A percentile compares a stretch with the other conserved stretches of the same genome.
Evolutionary conservation across 2,888 invertebrate species (phyloP).

Genomic region (Cephonodes hylas): DNA sequence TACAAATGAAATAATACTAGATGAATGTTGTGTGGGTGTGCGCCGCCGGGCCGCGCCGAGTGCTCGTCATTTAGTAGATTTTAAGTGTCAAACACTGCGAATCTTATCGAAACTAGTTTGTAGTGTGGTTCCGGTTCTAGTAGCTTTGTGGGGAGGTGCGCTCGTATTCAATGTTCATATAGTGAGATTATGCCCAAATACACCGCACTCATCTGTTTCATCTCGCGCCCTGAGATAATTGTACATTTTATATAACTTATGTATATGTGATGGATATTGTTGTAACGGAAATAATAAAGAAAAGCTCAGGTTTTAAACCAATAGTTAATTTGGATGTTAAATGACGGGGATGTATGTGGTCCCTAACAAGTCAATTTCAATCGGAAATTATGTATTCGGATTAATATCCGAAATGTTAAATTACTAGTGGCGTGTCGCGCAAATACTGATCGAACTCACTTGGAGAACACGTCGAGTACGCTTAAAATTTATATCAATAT

Average conservation of each 20-base stretch:
- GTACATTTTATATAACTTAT: no score
- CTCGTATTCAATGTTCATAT: not conserved
- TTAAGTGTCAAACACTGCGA: not conserved
- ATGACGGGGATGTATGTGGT: no score
- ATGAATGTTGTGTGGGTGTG: constrained; percentile 30
- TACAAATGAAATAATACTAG: not conserved
- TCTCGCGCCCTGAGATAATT: not conserved
- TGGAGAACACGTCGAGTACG: not conserved
- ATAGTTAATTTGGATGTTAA: no score
- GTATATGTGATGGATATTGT: no score
- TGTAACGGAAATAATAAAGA: no score
- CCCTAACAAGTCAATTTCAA: no score
- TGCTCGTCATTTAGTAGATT: constrained; percentile 18
- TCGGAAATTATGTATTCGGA: no score
- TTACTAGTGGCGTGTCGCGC: not conserved
- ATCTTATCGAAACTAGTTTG: not conserved
- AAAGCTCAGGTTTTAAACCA: no score
- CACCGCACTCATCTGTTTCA: not conserved
- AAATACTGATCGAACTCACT: not conserved
- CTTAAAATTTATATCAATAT: constrained; percentile 1
- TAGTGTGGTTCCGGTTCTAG: not conserved
- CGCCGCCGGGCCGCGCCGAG: constrained; percentile 18
- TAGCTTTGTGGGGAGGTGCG: not conserved
- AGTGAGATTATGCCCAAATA: no score
- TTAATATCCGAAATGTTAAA: no score